Percentiles rank a stretch among this genome's conserved stretches.
These are phyloP conservation scores for Colinus virginianus DNA, from an alignment of 2,113 vertebrate genomes.

Conservation along the genomic window DNA sequence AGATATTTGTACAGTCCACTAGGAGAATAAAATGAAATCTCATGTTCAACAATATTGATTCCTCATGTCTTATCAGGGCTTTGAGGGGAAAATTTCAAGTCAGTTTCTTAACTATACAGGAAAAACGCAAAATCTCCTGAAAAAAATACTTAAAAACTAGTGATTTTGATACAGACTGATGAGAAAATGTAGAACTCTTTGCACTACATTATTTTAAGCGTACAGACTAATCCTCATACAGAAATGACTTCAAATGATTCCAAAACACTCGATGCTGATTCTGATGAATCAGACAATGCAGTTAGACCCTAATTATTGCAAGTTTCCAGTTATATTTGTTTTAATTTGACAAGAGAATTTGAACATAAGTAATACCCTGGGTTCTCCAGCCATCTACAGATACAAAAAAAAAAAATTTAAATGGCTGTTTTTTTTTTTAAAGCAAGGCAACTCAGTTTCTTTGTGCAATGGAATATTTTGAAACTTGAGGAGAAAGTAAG, in stretches of 20 bases:
- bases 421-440: not conserved
- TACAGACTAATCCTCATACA: not conserved
- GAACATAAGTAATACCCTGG: not conserved
- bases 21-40: not conserved
- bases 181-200: not conserved
- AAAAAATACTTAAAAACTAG: not conserved
- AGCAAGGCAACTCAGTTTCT: not conserved
- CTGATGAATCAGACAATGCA: not conserved
- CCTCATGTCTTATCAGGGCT: not conserved
- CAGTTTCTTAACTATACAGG: not conserved
- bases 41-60: not conserved
- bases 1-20: not conserved
- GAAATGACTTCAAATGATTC: slow-evolving; percentile 13
- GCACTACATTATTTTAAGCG: not conserved
- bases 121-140: not conserved
- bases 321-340: not conserved
- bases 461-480: slow-evolving; percentile 12
- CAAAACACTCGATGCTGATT: not conserved
- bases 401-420: not conserved
- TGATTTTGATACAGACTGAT: not conserved
- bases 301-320: not conserved
- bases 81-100: not conserved
- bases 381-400: not conserved
- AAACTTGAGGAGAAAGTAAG: slow-evolving; percentile 37
- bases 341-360: not conserved